A percentile compares a stretch with the other conserved stretches of the same genome.
Evolutionary conservation across 2,888 invertebrate genomes (phyloP).

Genomic region (Catocala sponsa): DNA sequence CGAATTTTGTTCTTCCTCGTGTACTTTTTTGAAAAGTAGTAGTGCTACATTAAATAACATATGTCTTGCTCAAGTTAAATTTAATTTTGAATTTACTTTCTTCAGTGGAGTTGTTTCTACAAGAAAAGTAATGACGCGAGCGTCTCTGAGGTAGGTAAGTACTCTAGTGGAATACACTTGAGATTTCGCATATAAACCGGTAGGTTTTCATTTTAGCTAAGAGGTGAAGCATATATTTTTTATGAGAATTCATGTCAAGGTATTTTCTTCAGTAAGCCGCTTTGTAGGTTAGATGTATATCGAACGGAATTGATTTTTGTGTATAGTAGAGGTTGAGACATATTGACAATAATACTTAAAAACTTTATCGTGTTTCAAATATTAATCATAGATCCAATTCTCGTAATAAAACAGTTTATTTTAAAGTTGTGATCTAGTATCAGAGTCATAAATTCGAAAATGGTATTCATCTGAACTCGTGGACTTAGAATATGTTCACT

Average conservation of each 20-base stretch:
- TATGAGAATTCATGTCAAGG: constrained; percentile 29
- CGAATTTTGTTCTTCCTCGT: constrained; percentile 30
- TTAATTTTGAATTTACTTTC: constrained; percentile 48
- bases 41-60: constrained; percentile 36
- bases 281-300: constrained; percentile 25
- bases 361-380: constrained; percentile 16
- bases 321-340: not conserved
- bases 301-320: constrained; percentile 20
- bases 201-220: constrained; percentile 41
- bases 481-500: too few species aligned
- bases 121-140: constrained; percentile 42
- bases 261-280: constrained; percentile 23
- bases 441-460: too few species aligned
- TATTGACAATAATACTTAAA: constrained; percentile 13
- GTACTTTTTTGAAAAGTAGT: constrained; percentile 32
- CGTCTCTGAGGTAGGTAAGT: constrained; percentile 30
- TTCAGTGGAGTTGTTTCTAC: constrained; percentile 37
- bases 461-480: too few species aligned
- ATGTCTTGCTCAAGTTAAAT: constrained; percentile 46
- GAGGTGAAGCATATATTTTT: constrained; percentile 39
- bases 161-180: constrained; percentile 42
- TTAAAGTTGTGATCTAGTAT: too few species aligned
- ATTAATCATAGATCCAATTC: constrained; percentile 30
- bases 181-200: constrained; percentile 35
- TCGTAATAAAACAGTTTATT: too few species aligned